Base-by-base conservation (phyloP, 2,888 invertebrate species). In the Ichneumoninae sp. region DNA sequence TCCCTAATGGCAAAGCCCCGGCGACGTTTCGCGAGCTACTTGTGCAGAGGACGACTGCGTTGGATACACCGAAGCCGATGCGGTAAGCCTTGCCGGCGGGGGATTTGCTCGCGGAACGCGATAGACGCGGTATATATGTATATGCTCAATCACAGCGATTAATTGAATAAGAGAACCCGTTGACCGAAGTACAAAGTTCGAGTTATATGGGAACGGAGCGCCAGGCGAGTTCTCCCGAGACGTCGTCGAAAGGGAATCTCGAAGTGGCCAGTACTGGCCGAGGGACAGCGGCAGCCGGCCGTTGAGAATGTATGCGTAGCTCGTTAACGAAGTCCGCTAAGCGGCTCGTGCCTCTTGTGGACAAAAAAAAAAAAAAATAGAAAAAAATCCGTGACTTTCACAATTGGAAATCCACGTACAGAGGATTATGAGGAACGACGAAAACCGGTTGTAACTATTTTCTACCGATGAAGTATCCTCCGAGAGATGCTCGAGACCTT, bases 361-460 rank as follows among this genome's bases (percentile, higher is more conserved):
- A 40, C 69, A 30, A 68, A 44, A 69, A 76, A 22, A n/a, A 62
- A 54, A 76, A 79, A 68, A 79, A 77, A 52, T 57, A 22, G 22
- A 62, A 54, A 76, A 68, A 79, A 77, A 52, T 66, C 36, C 47
- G 10, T 22, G 65, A 86, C 87, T 87, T 87, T 87, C 87, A 86
- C 87, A 84, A 86, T 87, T 87, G 83, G 86, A 86, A 85, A 87
- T 82, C 84, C 71, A 72, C 74, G 62, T 33, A 69, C 54, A 75
- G 65, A 81, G 36, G 66, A 68, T 76, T 82, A 79, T 52, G 81
- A 76, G 76, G 71, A 47, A 75, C 75, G 77, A 52, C 57, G 65
- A 75, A 81, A 85, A 87, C 87, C 87, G 86, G 87, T 87, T 86
- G 71, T 79, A 33, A 44, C 22, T 57, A 83, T 86, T 84, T 81